Base-by-base conservation (phyloP, 2,113 vertebrate species). In the Ariopsis seemanni region DNA sequence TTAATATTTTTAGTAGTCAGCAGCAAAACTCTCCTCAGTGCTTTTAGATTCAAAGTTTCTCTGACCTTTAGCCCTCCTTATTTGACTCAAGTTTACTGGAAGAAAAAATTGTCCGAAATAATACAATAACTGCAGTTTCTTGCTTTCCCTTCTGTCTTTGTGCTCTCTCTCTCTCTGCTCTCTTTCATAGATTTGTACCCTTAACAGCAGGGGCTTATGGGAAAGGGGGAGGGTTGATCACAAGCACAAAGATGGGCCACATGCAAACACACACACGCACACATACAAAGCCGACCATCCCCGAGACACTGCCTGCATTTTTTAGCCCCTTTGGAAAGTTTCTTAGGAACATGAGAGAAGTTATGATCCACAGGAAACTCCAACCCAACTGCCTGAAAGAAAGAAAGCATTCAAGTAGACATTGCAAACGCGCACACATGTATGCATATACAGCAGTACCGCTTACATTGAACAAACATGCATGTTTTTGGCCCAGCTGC, bases 281-380 rank as follows among this genome's bases (percentile, higher is more conserved):
- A 25, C 80, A 85, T 65, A 90, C 89, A 91, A 91, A 88, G 69
- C 83, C 71, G 27, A 63, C 87, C 57, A 63, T 88, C 87, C 87
- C 87, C 25, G 58, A 80, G 86, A 85, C 65, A 82, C 71, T 87
- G 85, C 69, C 82, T 87, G 88, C 91, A 92, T 92, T 90, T 91
- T 91, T 92, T 50, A 89, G 89, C 80, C 65, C 48, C 86, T 89
- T 88, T 87, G 89, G 82, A 88, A 91, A 90, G 91, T 92, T 91
- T 88, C 91, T 92, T 92, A 90, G 90, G 84, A 90, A 92, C 91
- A 89, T 63, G 83, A 90, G 90, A 90, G 89, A 90, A 90, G 88
- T 90, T 91, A 88, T 90, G 89, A 91, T 87, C 88, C 72, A 57
- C 86, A 88, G 88, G 87, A 89, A 89, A 84, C 81, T 69, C 81